Evolutionary conservation across 2,888 invertebrate genomes (phyloP), one percentile per base, ranked within the genome.

Genomic region (Pristionchus arcanus): DNA sequence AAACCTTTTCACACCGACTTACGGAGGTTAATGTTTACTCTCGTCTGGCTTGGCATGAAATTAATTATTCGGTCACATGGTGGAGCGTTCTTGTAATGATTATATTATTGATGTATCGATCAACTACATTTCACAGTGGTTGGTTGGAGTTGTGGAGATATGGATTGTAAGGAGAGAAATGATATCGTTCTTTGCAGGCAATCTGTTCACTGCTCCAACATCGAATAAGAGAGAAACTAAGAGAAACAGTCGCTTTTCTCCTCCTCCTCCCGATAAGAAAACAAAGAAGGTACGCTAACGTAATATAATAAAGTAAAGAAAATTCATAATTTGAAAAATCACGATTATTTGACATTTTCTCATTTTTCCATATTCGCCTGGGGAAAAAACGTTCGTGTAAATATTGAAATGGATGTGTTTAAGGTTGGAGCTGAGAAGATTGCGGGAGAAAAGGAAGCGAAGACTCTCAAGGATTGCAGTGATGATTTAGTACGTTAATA

Each of bases 121-220:
- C 15, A n/a, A n/a, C 68, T 31, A 5, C 68, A 11, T n/a, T 68
- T 68, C 68, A 68, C n/a, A 13, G 31, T 68, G 31, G 16, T 68
- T n/a, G 28, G 31, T 9, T 49, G 81, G 15, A 13, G 11, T 42
- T 42, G 21, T 37, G 74, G n/a, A 42, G 71, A 3, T 2, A 28
- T n/a, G 13, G 13, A 28, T n/a, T 68, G 16, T 77, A 25, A 28
- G 15, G 28, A 53, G 1, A 4, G 49, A 25, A 81, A 49, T 81
- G 28, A 49, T 21, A 5, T 42, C 11, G 1, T 81, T 53, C 3
- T 49, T 53, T 13, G 4, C 49, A 81, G 81, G 81, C 53, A 81
- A 81, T 16, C 49, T 81, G 15, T 81, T 81, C 81, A 81, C 81
- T 13, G 81, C 81, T n/a, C 81, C 81, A 11, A n/a, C 25, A 19